phyloP scores from a whole-genome alignment of 2,797 vertebrate genomes.

The Tapera naevia region DNA sequence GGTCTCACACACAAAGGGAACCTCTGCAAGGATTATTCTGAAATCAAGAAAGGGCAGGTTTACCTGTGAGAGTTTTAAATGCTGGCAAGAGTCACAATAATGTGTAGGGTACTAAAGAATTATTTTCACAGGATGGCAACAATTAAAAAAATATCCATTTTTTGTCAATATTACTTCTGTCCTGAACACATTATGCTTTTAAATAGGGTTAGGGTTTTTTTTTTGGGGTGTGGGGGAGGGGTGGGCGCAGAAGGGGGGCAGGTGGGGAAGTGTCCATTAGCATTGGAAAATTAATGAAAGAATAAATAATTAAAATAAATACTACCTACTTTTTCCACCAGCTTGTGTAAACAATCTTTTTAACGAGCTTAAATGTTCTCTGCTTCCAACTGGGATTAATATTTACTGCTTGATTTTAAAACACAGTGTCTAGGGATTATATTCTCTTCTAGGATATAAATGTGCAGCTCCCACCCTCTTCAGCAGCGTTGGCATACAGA shows the following conservation, averaged over 20 bases:
- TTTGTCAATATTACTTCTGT: background rate
- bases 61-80: background rate
- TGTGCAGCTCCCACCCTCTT: background rate
- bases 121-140: background rate
- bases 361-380: conserved; percentile 5
- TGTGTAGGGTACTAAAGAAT: background rate
- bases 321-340: background rate
- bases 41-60: background rate
- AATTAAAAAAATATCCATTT: background rate
- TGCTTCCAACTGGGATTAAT: conserved; percentile 7
- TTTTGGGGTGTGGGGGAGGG: background rate
- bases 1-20: background rate
- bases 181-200: background rate
- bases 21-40: background rate
- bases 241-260: too few relatives aligned
- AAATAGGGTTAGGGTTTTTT: background rate
- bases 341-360: conserved; percentile 28
- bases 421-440: background rate
- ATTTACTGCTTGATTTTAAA: conserved; percentile 44
- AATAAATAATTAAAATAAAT: conserved; percentile 31
- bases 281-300: background rate
- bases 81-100: background rate
- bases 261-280: background rate
- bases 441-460: background rate
- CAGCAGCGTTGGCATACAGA: background rate